Base-by-base conservation (phyloP, 2,888 invertebrate species). In the Aproaerema taeniolella region DNA sequence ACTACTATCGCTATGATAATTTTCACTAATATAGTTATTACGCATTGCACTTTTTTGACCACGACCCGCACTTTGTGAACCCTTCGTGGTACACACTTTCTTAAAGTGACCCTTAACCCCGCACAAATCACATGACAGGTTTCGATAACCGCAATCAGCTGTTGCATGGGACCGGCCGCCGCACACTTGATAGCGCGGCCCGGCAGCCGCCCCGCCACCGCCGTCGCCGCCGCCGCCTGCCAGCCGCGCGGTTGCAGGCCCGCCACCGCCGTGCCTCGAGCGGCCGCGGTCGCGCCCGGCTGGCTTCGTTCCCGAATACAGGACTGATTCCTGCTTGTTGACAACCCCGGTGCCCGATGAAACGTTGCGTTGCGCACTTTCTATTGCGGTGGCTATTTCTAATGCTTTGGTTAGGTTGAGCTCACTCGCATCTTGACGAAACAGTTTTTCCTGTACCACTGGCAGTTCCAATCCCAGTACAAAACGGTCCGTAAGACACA, bases 401-500 rank as follows among this genome's bases (percentile, higher is more conserved):
- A 26, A 9, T 2, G 26, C 14, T 28, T 28, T 28, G 3, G 25
- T 13, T 5, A 35, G 6, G 2, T 12, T 35, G 2, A 35, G 14
- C n/a, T 12, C 10, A 7, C 10, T 24, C 2, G 34, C 9, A 26
- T 26, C 17, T 10, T 35, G 14, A 1, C 35, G 26, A 26, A 35
- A 35, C 26, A 35, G 10, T 13, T 15, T 35, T 26, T 35, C 14
- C 3, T 15, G 25, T 2, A 35, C 26, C 13, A n/a, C 11, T 2
- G 35, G n/a, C 9, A 15, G 2, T 14, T 35, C 35, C 9, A 25
- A 10, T 25, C 26, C 35, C 3, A 25, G 26, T 5, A 35, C 35
- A n/a, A 35, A 35, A 2, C 32, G 16, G 10, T 32, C 32, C 3
- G 17, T 32, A 5, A 32, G 9, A 16, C 32, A 32, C 32, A 32